Conservation (phyloP, 2,113 vertebrate genomes). For the Cryptotis parvus region DNA sequence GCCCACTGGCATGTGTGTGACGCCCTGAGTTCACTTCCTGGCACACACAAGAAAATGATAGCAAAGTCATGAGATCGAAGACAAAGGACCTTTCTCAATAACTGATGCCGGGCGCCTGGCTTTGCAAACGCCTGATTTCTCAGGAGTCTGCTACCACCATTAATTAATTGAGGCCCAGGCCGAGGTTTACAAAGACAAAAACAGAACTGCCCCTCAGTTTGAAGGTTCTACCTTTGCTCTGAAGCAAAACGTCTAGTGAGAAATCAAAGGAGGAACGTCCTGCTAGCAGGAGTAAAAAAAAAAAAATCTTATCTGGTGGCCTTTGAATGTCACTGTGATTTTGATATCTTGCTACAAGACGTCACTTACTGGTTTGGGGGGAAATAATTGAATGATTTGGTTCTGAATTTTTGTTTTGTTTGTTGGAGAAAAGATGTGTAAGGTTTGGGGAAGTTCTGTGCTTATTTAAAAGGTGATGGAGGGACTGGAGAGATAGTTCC, state of each 20-base stretch:
- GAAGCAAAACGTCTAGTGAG: conserved; percentile 35
- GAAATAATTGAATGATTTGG: neutral
- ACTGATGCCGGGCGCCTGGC: too few relatives aligned
- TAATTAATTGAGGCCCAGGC: neutral
- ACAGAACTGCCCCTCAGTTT: neutral
- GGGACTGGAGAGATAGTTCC: too few relatives aligned
- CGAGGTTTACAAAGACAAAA: neutral
- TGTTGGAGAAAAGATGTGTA: neutral
- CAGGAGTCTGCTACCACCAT: neutral
- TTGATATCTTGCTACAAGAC: neutral
- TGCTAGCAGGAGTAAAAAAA: too few relatives aligned
- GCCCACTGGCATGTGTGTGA: too few relatives aligned
- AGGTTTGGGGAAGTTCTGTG: neutral
- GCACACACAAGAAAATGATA: too few relatives aligned
- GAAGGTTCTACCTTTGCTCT: conserved; percentile 61
- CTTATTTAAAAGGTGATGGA: conserved; percentile 44
- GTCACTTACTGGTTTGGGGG: neutral
- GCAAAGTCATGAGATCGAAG: neutral
- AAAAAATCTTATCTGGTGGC: too few relatives aligned
- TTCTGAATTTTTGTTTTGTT: conserved; percentile 59
- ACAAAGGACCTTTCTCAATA: too few relatives aligned
- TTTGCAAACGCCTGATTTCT: neutral
- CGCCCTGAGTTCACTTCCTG: too few relatives aligned
- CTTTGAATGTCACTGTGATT: neutral
- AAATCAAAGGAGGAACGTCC: conserved; percentile 26